These are phyloP conservation scores for Semaprochilodus insignis DNA, from an alignment of 2,797 vertebrate genomes.

Conservation along the genomic window DNA sequence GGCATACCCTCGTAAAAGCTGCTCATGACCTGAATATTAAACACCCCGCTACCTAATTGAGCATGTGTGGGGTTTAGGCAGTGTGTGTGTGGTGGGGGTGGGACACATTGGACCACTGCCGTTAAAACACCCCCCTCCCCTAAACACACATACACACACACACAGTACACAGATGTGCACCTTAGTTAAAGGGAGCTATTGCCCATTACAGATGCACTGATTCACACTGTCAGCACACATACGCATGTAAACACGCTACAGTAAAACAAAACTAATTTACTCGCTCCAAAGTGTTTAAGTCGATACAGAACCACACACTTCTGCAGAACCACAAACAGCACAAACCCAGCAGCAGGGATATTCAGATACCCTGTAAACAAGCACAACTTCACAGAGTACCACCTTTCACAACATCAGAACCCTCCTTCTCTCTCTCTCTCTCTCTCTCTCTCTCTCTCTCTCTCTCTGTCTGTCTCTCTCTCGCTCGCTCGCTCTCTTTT, in stretches of 20 bases:
- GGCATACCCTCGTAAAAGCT: slow-evolving; percentile 18
- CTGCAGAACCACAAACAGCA: not conserved
- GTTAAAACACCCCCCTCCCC: not conserved
- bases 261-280: not conserved
- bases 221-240: not conserved
- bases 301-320: not conserved
- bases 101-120: not conserved
- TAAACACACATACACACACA: not conserved
- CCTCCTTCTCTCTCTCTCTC: not conserved
- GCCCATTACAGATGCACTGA: not conserved
- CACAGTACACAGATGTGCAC: slow-evolving; percentile 20
- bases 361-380: not conserved
- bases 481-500: not conserved
- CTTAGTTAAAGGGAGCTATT: not conserved
- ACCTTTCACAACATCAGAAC: not conserved
- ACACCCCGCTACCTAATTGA: slow-evolving; percentile 29
- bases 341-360: not conserved
- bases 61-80: slow-evolving; percentile 27
- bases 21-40: slow-evolving; percentile 54
- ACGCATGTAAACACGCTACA: not conserved
- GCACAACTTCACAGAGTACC: not conserved
- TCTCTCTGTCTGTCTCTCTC: not conserved
- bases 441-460: not conserved
- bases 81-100: not conserved
- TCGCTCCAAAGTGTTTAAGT: not conserved